These are phyloP conservation scores for Eucera pruinosa DNA, from an alignment of 2,888 invertebrate genomes.

Conservation along the genomic window DNA sequence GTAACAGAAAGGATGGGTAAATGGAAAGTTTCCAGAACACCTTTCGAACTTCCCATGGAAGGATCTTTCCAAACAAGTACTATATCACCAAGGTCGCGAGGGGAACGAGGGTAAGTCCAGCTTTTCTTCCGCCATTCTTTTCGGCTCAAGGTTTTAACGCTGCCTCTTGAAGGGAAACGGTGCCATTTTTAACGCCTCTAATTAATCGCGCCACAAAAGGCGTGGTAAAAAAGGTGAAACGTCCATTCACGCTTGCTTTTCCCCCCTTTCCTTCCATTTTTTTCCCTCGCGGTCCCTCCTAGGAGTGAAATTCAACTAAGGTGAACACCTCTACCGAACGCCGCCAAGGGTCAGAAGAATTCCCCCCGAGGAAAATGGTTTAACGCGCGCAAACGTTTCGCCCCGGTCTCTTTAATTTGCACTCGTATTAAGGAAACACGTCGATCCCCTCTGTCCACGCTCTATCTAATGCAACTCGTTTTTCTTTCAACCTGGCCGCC, in stretches of 20 bases:
- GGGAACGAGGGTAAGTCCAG: slow-evolving; percentile 42
- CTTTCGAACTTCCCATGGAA: slow-evolving; percentile 47
- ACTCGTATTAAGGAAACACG: slow-evolving; percentile 12
- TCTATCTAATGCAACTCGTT: not conserved
- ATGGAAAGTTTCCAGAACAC: slow-evolving; percentile 19
- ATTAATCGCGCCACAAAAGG: slow-evolving; percentile 66
- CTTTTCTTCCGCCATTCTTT: slow-evolving; percentile 49
- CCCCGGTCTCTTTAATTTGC: slow-evolving; percentile 22
- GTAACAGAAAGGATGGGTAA: not conserved
- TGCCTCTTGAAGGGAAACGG: slow-evolving; percentile 21
- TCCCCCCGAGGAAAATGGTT: not conserved
- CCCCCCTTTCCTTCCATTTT: not conserved
- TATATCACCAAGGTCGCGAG: slow-evolving; percentile 37
- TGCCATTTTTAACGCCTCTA: slow-evolving; percentile 65
- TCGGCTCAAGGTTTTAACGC: slow-evolving; percentile 43
- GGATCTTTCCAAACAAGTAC: slow-evolving; percentile 31
- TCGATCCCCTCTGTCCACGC: not conserved
- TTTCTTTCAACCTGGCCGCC: not conserved
- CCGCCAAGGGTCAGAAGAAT: slow-evolving; percentile 14
- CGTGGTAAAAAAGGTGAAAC: slow-evolving; percentile 5
- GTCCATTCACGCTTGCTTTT: slow-evolving; percentile 23
- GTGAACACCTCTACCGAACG: slow-evolving; percentile 14
- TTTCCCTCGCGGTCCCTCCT: no score
- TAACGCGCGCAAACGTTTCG: not conserved
- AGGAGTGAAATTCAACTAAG: slow-evolving; percentile 22